Percentiles rank a stretch among this genome's conserved stretches.
These are phyloP conservation scores for Hemaris fuciformis DNA, from an alignment of 2,888 invertebrate genomes.

Conservation along the genomic window DNA sequence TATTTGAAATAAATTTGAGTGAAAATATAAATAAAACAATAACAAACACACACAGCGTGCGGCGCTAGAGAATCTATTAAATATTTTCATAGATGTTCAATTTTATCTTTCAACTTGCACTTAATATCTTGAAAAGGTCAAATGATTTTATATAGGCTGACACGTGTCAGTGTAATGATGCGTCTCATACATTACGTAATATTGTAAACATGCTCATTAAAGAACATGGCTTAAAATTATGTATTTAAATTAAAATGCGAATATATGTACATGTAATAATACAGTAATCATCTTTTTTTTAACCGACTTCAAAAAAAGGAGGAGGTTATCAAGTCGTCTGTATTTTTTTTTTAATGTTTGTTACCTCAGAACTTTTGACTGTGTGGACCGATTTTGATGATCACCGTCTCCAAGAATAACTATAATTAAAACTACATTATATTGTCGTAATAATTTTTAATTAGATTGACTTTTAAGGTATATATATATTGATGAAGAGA, in stretches of 20 bases:
- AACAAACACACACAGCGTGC: too few relatives aligned
- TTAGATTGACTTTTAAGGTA: too few relatives aligned
- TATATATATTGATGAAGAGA: too few relatives aligned
- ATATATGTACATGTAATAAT: background rate
- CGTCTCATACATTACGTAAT: background rate
- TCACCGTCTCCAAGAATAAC: too few relatives aligned
- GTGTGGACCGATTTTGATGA: too few relatives aligned
- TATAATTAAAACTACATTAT: too few relatives aligned
- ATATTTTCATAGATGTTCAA: background rate
- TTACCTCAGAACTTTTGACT: too few relatives aligned
- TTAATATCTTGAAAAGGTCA: background rate
- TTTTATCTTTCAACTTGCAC: background rate
- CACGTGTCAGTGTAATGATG: conserved; percentile 6
- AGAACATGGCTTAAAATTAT: background rate
- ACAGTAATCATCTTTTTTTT: background rate
- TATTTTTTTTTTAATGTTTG: too few relatives aligned
- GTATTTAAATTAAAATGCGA: background rate
- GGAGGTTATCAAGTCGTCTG: too few relatives aligned
- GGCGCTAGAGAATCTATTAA: background rate
- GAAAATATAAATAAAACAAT: background rate
- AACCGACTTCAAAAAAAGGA: too few relatives aligned
- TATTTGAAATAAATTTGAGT: too few relatives aligned
- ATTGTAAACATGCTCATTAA: background rate
- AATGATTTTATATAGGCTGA: conserved; percentile 5
- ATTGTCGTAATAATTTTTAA: too few relatives aligned